Conservation (phyloP, 2,113 vertebrate genomes). For the rabbit (Oryctolagus cuniculus) region DNA sequence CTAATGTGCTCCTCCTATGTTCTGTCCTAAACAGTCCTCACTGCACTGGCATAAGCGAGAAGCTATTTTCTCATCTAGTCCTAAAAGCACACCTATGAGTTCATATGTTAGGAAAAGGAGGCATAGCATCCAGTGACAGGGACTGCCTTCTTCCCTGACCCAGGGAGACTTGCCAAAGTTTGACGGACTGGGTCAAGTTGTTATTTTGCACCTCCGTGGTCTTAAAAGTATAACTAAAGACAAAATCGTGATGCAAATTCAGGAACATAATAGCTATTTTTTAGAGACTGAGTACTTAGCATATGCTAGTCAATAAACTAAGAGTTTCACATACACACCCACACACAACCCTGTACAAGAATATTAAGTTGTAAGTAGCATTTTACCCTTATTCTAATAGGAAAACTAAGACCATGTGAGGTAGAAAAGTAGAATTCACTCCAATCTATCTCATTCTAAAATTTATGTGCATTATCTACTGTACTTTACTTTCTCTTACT, state of each 20-base stretch:
- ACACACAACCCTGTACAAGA: neutral
- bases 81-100: neutral
- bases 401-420: neutral
- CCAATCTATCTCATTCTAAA: neutral
- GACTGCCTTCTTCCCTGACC: neutral
- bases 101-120: neutral
- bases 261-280: neutral
- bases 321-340: neutral
- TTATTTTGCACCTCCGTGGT: neutral
- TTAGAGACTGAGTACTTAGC: neutral
- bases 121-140: neutral
- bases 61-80: neutral
- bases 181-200: neutral
- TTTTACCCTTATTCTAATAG: neutral
- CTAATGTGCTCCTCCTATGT: neutral
- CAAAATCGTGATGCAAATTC: neutral
- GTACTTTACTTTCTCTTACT: conserved; percentile 1
- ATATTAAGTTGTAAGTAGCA: neutral
- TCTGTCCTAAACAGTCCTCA: neutral
- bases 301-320: neutral
- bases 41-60: neutral
- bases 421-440: neutral
- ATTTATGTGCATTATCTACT: neutral
- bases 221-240: neutral
- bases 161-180: neutral